Base-by-base conservation (phyloP, 1,140 invertebrate species). In the Druon quercuslanigerum region DNA sequence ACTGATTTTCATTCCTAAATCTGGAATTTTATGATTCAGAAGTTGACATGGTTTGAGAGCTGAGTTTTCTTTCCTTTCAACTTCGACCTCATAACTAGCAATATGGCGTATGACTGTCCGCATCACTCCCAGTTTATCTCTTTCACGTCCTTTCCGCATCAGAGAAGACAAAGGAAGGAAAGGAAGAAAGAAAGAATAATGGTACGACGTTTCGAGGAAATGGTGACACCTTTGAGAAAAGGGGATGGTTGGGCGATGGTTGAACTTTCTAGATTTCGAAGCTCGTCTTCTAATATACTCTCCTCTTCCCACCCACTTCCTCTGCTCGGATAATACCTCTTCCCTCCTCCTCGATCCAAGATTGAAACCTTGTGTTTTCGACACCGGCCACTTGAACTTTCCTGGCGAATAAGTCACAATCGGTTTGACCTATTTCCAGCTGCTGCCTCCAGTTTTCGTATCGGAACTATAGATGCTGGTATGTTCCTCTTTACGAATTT, bases 331-430 rank as follows among this genome's bases (percentile, higher is more conserved):
- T 54, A 54, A 54, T 54, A 54, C 52, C 8, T 54, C 52, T 54
- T 54, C 52, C 17, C 7, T 54, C 52, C 52, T 11, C 20, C 19
- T 66, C 13, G 25, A 33, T 66, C 33, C 20, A 5, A 66, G 20
- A 66, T 66, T 66, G 57, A 66, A 66, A 14, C 57, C 14, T 66
- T 12, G 20, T 66, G 57, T 33, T 66, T 33, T 66, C 57, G 14
- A 33, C 20, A 66, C 52, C 52, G 52, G 33, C 20, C 57, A 66
- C 60, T 66, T 66, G 60, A 66, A 40, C 14, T 66, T 33, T 66
- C 16, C 25, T 6, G 60, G 60, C 12, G 25, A 66, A 66, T 66
- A 66, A 66, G 60, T 66, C 60, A 66, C 60, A 33, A 66, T 66
- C 60, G 60, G 33, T 66, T 66, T 66, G 60, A 66, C 60, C 60